These are phyloP conservation scores for Megathymus violae DNA, from an alignment of 1,140 invertebrate species.

Conservation along the genomic window DNA sequence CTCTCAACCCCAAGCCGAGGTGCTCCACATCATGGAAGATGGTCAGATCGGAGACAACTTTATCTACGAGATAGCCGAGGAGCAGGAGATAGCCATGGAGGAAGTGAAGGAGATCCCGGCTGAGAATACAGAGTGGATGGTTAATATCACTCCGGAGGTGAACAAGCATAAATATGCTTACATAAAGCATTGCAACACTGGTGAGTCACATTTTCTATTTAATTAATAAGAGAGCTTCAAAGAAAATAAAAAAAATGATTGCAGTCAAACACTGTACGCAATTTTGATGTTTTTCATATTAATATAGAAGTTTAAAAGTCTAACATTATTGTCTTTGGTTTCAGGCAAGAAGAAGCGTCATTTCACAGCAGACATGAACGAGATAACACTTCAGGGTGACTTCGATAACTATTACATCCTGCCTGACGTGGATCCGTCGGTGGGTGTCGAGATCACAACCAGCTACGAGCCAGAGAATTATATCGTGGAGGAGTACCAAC, in stretches of 20 bases:
- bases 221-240: no score
- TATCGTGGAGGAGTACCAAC: slow-evolving; percentile 69
- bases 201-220: no score
- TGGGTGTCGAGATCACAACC: slow-evolving; percentile 70
- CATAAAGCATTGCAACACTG: slow-evolving; percentile 66
- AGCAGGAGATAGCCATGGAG: slow-evolving; percentile 76
- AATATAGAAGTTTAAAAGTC: no score
- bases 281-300: not conserved
- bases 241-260: no score
- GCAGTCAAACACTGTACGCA: no score
- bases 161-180: slow-evolving; percentile 71
- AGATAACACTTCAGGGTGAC: slow-evolving; percentile 67
- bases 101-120: slow-evolving; percentile 73
- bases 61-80: slow-evolving; percentile 76
- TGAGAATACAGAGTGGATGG: slow-evolving; percentile 63
- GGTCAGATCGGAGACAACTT: slow-evolving; percentile 66
- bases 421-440: slow-evolving; percentile 69
- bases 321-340: not conserved
- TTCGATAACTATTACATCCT: slow-evolving; percentile 77
- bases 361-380: slow-evolving; percentile 74
- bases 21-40: slow-evolving; percentile 69
- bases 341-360: slow-evolving; percentile 70
- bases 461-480: slow-evolving; percentile 72
- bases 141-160: slow-evolving; percentile 71
- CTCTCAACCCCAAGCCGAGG: slow-evolving; percentile 47